Conservation (phyloP, 2,888 invertebrate genomes). For the Cheilosia variabilis region DNA sequence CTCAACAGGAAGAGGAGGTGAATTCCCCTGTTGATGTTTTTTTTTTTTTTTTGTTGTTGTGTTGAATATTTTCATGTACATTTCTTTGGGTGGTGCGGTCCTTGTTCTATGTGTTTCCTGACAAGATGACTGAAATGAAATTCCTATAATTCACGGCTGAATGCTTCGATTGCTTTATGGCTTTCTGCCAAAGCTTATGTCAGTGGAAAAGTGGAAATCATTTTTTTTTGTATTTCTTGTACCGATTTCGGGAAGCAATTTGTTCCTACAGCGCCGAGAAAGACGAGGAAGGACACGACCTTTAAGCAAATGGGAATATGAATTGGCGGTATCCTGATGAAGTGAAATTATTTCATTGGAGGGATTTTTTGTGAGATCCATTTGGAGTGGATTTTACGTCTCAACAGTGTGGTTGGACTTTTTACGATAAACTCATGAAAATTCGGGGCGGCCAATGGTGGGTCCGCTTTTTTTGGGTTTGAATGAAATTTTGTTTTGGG, state of each 20-base stretch:
- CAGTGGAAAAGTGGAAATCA: conserved; percentile 44
- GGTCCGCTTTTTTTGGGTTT: conserved; percentile 7
- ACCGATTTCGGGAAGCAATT: conserved; percentile 42
- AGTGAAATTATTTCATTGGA: conserved; percentile 68
- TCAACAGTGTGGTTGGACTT: conserved; percentile 54
- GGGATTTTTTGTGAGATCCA: conserved; percentile 60
- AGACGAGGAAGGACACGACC: conserved; percentile 59
- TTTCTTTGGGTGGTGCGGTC: conserved; percentile 2
- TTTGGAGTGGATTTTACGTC: conserved; percentile 35
- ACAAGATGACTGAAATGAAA: conserved; percentile 70
- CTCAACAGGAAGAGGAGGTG: conserved; percentile 36
- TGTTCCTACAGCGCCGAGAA: conserved; percentile 36
- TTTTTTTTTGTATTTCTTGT: conserved; percentile 30
- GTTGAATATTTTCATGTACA: conserved; percentile 29
- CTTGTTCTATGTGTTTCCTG: conserved; percentile 48
- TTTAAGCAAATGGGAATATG: conserved; percentile 54
- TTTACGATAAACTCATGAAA: conserved; percentile 65
- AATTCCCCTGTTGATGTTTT: conserved; percentile 23
- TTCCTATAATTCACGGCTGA: conserved; percentile 74
- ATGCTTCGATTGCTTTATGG: conserved; percentile 74
- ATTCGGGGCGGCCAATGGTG: conserved; percentile 19
- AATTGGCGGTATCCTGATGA: conserved; percentile 68
- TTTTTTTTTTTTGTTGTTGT: neutral
- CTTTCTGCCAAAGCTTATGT: conserved; percentile 65
- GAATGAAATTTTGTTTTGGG: neutral